Conservation (phyloP, 2,888 invertebrate species). For the Drosophila nr. fundita region DNA sequence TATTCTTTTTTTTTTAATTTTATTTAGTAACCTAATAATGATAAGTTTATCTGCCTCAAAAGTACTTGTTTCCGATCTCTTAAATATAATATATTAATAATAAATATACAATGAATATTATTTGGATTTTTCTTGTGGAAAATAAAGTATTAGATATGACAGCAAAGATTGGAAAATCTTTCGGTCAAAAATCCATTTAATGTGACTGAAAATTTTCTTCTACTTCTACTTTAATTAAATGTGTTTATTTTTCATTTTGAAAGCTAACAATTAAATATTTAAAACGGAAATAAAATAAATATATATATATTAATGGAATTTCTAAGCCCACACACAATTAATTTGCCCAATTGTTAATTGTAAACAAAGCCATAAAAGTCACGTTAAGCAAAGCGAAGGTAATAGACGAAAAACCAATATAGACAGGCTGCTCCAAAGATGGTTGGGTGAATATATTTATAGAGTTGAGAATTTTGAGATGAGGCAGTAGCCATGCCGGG, state of each 20-base stretch:
- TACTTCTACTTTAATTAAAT: neutral
- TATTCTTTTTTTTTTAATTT: neutral
- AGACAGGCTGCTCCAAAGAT: conserved; percentile 13
- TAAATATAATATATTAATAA: neutral
- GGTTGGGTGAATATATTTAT: conserved; percentile 55
- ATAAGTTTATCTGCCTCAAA: neutral
- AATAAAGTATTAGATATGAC: neutral
- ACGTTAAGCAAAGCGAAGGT: conserved; percentile 26
- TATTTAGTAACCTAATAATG: neutral
- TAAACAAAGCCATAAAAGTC: conserved; percentile 42
- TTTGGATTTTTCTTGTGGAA: neutral
- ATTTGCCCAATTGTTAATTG: conserved; percentile 37
- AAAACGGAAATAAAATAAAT: neutral
- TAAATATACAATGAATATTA: neutral
- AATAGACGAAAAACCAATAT: conserved; percentile 1
- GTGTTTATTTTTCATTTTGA: neutral
- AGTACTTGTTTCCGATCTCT: neutral
- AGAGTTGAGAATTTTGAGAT: conserved; percentile 42
- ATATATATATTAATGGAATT: neutral
- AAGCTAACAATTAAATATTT: neutral
- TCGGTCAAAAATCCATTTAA: neutral
- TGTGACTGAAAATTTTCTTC: neutral
- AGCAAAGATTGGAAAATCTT: neutral
- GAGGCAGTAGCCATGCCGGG: conserved; percentile 51
- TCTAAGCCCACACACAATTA: conserved; percentile 29